Percentiles rank a stretch among this genome's conserved stretches.
Conservation (phyloP, 2,888 invertebrate species). For the Nomada fabriciana region DNA sequence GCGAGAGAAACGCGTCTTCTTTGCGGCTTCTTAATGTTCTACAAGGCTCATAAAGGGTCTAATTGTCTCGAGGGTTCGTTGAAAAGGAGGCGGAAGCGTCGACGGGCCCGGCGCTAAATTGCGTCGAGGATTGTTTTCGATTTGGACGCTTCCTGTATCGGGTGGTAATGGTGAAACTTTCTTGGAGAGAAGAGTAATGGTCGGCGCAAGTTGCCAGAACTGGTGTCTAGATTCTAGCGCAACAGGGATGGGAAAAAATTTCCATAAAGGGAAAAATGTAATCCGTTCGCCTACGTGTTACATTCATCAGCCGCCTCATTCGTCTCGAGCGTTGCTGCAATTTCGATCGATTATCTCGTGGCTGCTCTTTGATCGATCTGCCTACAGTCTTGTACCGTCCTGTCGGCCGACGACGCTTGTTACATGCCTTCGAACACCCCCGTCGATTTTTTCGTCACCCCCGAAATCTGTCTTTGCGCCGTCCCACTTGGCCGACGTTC, state of each 20-base stretch:
- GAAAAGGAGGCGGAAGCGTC: conserved; percentile 49
- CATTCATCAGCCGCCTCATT: conserved; percentile 18
- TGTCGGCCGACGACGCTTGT: conserved; percentile 39
- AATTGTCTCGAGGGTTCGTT: conserved; percentile 74
- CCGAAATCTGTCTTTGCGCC: conserved; percentile 30
- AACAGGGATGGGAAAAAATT: background rate
- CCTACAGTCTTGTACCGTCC: conserved; percentile 29
- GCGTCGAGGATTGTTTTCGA: conserved; percentile 58
- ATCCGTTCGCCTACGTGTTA: conserved; percentile 43
- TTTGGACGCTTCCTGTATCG: conserved; percentile 63
- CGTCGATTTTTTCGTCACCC: conserved; percentile 43
- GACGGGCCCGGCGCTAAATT: conserved; percentile 52
- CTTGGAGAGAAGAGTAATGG: background rate
- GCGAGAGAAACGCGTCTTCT: conserved; percentile 57
- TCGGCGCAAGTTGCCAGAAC: no score
- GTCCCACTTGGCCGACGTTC: background rate
- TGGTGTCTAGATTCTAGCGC: background rate
- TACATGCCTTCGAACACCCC: conserved; percentile 34
- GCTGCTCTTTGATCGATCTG: conserved; percentile 33
- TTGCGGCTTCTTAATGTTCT: conserved; percentile 65
- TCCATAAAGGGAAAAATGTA: conserved; percentile 8
- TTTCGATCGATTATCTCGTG: conserved; percentile 53
- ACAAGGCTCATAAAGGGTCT: conserved; percentile 73
- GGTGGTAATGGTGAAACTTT: background rate
- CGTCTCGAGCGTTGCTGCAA: conserved; percentile 5